A percentile compares a stretch with the other conserved stretches of the same genome.
Evolutionary conservation across 1,140 invertebrate genomes (phyloP).

Genomic region (Heliconius melpomene): DNA sequence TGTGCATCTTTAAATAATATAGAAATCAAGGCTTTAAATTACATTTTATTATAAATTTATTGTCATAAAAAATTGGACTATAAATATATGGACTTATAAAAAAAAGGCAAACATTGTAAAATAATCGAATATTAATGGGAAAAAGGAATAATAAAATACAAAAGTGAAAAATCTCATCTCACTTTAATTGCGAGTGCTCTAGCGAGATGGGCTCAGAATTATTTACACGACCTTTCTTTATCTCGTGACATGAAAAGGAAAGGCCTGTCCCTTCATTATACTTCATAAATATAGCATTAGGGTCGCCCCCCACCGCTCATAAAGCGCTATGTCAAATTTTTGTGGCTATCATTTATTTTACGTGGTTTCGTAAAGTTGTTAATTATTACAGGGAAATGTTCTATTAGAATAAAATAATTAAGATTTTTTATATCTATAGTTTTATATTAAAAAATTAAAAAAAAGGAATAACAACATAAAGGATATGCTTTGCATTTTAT

Average conservation of each 20-base stretch:
- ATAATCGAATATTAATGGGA: not conserved
- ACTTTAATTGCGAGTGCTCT: slow-evolving; percentile 17
- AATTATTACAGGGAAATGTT: not conserved
- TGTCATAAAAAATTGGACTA: not conserved
- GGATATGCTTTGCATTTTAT: too few species aligned
- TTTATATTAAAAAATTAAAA: too few species aligned
- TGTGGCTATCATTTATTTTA: not conserved
- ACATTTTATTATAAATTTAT: slow-evolving; percentile 1
- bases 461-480: too few species aligned
- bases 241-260: slow-evolving; percentile 21
- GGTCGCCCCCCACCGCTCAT: not conserved
- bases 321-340: slow-evolving; percentile 10
- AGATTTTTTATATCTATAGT: too few species aligned
- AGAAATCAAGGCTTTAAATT: not conserved
- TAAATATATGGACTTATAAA: not conserved
- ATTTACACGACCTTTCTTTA: slow-evolving; percentile 17
- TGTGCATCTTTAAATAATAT: not conserved
- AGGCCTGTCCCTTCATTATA: slow-evolving; percentile 19
- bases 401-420: too few species aligned
- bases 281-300: slow-evolving; percentile 21
- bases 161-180: slow-evolving; percentile 3
- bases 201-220: slow-evolving; percentile 7
- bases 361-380: not conserved
- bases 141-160: not conserved
- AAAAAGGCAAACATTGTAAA: not conserved